phyloP scores from a whole-genome alignment of 2,888 invertebrate species.

The Scelioninae gen. 1 region DNA sequence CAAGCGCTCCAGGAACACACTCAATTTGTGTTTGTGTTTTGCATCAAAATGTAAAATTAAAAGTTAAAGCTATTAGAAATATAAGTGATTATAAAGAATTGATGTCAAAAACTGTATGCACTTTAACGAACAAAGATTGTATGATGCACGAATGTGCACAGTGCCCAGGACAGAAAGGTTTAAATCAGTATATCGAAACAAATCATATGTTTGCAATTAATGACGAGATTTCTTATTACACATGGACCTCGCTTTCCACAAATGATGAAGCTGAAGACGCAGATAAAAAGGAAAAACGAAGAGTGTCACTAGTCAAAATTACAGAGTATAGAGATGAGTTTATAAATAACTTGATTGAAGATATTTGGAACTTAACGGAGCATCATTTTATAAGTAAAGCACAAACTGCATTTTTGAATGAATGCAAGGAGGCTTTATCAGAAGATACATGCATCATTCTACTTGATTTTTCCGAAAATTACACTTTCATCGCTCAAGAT shows the following conservation, averaged over 20 bases:
- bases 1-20: conserved; percentile 36
- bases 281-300: not conserved
- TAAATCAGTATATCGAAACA: too few relatives aligned
- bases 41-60: conserved; percentile 47
- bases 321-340: conserved; percentile 30
- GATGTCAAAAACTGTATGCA: not conserved
- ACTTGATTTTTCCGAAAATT: conserved; percentile 54
- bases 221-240: too few relatives aligned
- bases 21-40: conserved; percentile 40
- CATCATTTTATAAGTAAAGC: conserved; percentile 47
- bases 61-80: conserved; percentile 4
- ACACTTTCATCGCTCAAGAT: conserved; percentile 45
- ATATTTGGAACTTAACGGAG: conserved; percentile 35
- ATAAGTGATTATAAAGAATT: not conserved
- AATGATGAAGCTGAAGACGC: not conserved
- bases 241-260: too few relatives aligned
- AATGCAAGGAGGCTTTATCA: conserved; percentile 44
- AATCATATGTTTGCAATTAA: too few relatives aligned
- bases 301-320: conserved; percentile 10
- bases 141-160: not conserved
- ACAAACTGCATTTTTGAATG: conserved; percentile 37
- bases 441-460: conserved; percentile 52
- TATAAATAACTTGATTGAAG: conserved; percentile 11
- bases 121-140: conserved; percentile 1
- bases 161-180: too few relatives aligned